Evolutionary conservation across 2,888 invertebrate genomes (phyloP).

Genomic region (Allolobophora icterica): DNA sequence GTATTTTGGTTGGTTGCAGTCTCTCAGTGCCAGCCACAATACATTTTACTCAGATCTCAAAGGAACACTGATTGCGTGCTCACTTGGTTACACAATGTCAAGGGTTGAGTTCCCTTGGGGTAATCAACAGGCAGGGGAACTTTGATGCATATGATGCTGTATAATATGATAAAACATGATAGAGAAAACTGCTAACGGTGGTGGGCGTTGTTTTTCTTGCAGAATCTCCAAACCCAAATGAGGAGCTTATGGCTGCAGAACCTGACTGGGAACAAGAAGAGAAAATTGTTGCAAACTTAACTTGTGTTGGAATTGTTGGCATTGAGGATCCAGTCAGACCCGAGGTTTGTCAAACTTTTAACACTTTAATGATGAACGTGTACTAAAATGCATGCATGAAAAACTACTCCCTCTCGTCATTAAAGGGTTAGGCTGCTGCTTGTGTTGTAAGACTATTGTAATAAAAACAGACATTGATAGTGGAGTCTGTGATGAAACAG

Average conservation of each 20-base stretch:
- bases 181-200: not conserved
- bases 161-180: not conserved
- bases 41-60: not conserved
- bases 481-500: not conserved
- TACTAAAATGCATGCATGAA: too few species aligned
- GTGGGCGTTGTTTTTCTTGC: constrained; percentile 32
- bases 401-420: too few species aligned
- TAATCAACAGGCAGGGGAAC: not conserved
- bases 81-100: not conserved
- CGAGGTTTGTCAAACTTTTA: constrained; percentile 39
- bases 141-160: not conserved
- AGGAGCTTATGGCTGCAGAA: constrained; percentile 68
- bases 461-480: not conserved
- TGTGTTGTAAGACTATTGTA: not conserved
- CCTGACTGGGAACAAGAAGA: constrained; percentile 91
- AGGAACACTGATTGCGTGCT: not conserved
- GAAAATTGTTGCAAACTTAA: constrained; percentile 87
- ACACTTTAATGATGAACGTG: too few species aligned
- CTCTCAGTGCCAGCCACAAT: not conserved
- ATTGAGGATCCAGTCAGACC: constrained; percentile 96
- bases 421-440: too few species aligned
- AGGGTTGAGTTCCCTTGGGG: not conserved
- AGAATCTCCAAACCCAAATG: constrained; percentile 83
- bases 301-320: constrained; percentile 93
- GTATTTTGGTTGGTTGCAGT: not conserved